Evolutionary conservation across 2,113 vertebrate genomes (phyloP).

Genomic region (Epinephelus cyanopodus): DNA sequence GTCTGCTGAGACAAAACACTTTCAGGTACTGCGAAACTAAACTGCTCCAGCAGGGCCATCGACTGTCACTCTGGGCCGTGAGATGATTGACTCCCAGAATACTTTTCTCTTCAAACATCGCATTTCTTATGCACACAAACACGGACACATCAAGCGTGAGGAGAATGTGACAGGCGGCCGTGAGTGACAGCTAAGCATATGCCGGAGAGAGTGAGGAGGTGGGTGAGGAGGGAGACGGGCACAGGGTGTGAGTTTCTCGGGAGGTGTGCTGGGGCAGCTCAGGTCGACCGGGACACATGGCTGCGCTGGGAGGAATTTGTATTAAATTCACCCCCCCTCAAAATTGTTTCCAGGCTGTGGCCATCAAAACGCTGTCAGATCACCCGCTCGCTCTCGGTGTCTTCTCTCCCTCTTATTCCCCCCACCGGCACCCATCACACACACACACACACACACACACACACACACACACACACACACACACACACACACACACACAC

Average conservation of each 20-base stretch:
- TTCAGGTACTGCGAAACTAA: conserved; percentile 61
- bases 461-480: neutral
- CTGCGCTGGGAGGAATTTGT: conserved; percentile 71
- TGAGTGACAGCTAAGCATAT: conserved; percentile 69
- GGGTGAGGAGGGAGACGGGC: conserved; percentile 27
- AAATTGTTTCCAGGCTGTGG: conserved; percentile 80
- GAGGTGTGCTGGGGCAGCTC: conserved; percentile 65
- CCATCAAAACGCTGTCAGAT: conserved; percentile 79
- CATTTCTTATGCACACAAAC: conserved; percentile 71
- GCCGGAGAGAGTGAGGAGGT: conserved; percentile 25
- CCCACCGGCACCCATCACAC: conserved; percentile 7
- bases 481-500: neutral
- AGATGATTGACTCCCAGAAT: conserved; percentile 70
- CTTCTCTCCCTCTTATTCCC: conserved; percentile 47
- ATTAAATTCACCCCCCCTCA: conserved; percentile 62
- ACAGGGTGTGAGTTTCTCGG: conserved; percentile 57
- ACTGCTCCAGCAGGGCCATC: conserved; percentile 57
- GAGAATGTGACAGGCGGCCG: conserved; percentile 54
- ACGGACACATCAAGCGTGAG: conserved; percentile 42
- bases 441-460: neutral
- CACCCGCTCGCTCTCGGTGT: conserved; percentile 39
- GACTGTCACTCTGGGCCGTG: conserved; percentile 45
- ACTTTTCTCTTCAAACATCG: conserved; percentile 47
- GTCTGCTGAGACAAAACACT: conserved; percentile 64
- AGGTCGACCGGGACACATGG: conserved; percentile 65